Conservation (phyloP, 1,140 invertebrate genomes). For the Orchesella cincta region DNA sequence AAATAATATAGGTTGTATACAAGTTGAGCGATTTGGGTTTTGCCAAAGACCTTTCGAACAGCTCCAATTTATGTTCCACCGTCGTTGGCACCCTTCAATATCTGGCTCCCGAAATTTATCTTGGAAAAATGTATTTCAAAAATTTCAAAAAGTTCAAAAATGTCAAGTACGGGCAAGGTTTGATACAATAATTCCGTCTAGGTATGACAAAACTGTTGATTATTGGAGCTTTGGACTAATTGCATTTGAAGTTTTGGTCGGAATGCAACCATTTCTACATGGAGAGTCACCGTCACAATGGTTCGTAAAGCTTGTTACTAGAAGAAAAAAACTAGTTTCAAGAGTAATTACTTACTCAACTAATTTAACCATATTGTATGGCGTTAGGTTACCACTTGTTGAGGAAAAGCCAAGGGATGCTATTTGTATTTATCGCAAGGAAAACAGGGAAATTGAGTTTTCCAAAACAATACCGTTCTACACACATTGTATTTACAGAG, state of each 20-base stretch:
- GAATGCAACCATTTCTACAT: slow-evolving; percentile 74
- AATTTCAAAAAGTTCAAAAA: not conserved
- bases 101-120: slow-evolving; percentile 78
- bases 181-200: slow-evolving; percentile 55
- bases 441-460: slow-evolving; percentile 34
- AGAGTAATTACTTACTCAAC: too few species aligned
- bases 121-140: slow-evolving; percentile 58
- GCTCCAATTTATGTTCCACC: slow-evolving; percentile 70
- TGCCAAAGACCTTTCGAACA: slow-evolving; percentile 79
- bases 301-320: slow-evolving; percentile 33
- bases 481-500: slow-evolving; percentile 45
- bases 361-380: too few species aligned
- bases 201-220: slow-evolving; percentile 81
- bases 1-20: slow-evolving; percentile 68
- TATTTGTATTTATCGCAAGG: slow-evolving; percentile 44
- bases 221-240: slow-evolving; percentile 86
- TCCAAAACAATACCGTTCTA: slow-evolving; percentile 45
- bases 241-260: slow-evolving; percentile 82
- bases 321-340: too few species aligned
- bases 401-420: slow-evolving; percentile 46
- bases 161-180: too few species aligned
- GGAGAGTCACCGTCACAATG: slow-evolving; percentile 46
- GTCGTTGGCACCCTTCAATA: slow-evolving; percentile 88
- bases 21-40: slow-evolving; percentile 91
- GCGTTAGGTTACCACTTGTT: slow-evolving; percentile 41